Percentiles rank a stretch among this genome's conserved stretches.
phyloP scores from a whole-genome alignment of 2,888 invertebrate genomes.

The Andrena dorsata region DNA sequence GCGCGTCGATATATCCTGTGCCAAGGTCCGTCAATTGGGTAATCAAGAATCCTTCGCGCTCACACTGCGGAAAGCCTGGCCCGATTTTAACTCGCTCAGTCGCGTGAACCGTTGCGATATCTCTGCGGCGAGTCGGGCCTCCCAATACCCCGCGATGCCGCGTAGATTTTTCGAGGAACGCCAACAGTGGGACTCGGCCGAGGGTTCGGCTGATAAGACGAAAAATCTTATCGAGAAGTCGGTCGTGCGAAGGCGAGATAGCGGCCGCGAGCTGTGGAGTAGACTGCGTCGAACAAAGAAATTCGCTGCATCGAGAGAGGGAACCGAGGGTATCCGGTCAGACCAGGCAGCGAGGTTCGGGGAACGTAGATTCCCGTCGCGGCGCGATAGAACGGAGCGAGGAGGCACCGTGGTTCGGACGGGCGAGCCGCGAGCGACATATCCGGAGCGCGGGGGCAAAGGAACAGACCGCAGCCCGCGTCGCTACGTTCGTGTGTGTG shows the following conservation, averaged over 20 bases:
- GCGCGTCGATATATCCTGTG: slow-evolving; percentile 55
- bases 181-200: background rate
- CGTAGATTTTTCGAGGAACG: slow-evolving; percentile 15
- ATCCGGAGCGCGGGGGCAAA: slow-evolving; percentile 59
- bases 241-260: slow-evolving; percentile 9
- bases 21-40: slow-evolving; percentile 51
- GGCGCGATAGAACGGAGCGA: slow-evolving; percentile 48
- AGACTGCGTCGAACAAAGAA: slow-evolving; percentile 47
- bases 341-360: slow-evolving; percentile 46
- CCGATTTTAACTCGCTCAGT: background rate
- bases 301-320: slow-evolving; percentile 35
- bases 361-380: slow-evolving; percentile 63
- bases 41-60: slow-evolving; percentile 39
- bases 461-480: slow-evolving; percentile 50
- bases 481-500: slow-evolving; percentile 3
- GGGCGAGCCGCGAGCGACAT: slow-evolving; percentile 49
- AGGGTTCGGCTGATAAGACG: slow-evolving; percentile 40
- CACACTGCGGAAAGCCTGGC: background rate
- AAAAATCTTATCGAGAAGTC: slow-evolving; percentile 48
- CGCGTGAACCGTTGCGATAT: background rate
- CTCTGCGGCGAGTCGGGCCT: background rate
- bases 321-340: slow-evolving; percentile 63
- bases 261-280: background rate
- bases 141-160: background rate
- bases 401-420: slow-evolving; percentile 20